Base-by-base conservation (phyloP, 2,888 invertebrate genomes). In the Zaprionus bogoriensis region DNA sequence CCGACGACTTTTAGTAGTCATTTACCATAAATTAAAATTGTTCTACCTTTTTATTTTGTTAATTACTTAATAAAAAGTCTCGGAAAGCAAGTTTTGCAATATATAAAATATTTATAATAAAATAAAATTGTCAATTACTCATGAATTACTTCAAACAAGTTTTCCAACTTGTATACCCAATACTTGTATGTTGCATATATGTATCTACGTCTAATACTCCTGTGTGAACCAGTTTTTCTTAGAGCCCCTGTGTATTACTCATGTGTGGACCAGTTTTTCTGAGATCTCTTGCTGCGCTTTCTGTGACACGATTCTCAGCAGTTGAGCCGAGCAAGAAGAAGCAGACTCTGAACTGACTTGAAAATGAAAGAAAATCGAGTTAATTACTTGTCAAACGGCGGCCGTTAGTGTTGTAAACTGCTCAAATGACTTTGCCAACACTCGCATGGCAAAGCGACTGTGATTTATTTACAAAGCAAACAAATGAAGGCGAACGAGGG, bases 341-440 rank as follows among this genome's bases (percentile, higher is more conserved):
- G 7, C 32, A 17, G 27, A n/a, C 12, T 58, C 41, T 3, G 17
- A 10, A 7, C 3, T 27, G 27, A 27, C 27, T 10, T 4, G 4
- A 10, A n/a, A 27, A 27, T 9, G 48, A 32, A 58, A 32, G 59
- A 46, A 50, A 50, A 66, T 66, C 60, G 47, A 84, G 69, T 69
- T 84, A 84, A 86, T 87, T 84, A 67, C 87, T 77, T 84, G 84
- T 84, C 87, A 84, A 84, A 84, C 84, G 67, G 53, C 68, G 58
- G 52, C 61, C 55, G 61, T 87, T 64, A 84, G 71, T 77, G 82
- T 52, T 84, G 87, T 84, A 84, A 84, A 79, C 77, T 71, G 79
- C 72, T 51, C 67, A 70, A 83, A 39, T 75, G 82, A 73, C 77
- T 68, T 66, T 57, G 52, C 47, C 60, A 64, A 68, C 67, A 61